Conservation (phyloP, 1,140 invertebrate species). For the Argopecten irradians region DNA sequence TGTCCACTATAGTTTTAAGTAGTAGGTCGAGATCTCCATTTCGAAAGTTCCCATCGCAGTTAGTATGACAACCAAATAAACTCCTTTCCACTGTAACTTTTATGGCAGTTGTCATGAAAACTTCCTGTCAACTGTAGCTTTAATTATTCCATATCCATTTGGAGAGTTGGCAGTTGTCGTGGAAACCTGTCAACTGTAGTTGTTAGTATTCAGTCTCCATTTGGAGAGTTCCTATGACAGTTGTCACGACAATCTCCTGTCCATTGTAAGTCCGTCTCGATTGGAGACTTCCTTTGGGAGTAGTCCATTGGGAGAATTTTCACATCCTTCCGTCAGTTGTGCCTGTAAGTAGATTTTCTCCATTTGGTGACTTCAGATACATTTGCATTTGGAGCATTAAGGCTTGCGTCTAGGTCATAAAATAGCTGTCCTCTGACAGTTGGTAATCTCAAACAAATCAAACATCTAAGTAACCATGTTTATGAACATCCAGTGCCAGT, state of each 20-base stretch:
- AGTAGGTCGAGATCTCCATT: not conserved
- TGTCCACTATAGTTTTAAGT: slow-evolving; percentile 58
- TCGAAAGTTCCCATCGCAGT: slow-evolving; percentile 34
- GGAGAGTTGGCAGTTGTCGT: too few species aligned
- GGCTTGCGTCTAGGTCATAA: not conserved
- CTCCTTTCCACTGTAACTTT: slow-evolving; percentile 54
- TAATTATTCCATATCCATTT: too few species aligned
- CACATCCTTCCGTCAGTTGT: slow-evolving; percentile 55
- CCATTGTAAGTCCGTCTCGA: too few species aligned
- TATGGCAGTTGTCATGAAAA: slow-evolving; percentile 52
- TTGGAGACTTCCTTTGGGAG: too few species aligned
- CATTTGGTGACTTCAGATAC: not conserved
- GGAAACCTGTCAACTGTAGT: slow-evolving; percentile 51
- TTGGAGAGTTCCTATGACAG: too few species aligned
- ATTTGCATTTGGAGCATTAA: not conserved
- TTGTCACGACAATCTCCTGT: too few species aligned
- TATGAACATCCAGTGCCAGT: not conserved
- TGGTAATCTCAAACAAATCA: not conserved
- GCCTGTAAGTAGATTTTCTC: slow-evolving; percentile 35
- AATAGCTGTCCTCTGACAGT: not conserved
- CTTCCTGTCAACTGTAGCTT: too few species aligned
- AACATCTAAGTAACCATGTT: not conserved
- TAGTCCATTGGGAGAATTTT: too few species aligned
- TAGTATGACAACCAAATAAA: slow-evolving; percentile 57
- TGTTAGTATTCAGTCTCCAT: slow-evolving; percentile 50